Conservation (phyloP, 2,888 invertebrate species). For the Eurytoma californica region DNA sequence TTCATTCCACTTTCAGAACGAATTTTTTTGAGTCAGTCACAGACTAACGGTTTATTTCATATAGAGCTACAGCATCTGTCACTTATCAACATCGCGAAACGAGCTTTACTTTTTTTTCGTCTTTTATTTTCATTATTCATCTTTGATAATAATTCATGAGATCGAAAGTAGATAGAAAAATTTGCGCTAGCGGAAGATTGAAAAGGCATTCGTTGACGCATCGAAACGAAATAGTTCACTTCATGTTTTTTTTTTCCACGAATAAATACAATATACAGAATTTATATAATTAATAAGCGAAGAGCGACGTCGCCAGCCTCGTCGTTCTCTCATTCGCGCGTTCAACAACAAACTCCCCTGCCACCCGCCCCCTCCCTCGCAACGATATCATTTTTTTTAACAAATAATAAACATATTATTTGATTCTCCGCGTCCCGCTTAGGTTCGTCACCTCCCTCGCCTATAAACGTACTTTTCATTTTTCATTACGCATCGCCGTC, state of each 20-base stretch:
- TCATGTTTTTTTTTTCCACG: slow-evolving; percentile 2
- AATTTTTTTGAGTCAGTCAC: slow-evolving; percentile 53
- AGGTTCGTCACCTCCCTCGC: no score
- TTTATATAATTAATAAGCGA: slow-evolving; percentile 42
- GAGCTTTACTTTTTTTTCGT: slow-evolving; percentile 24
- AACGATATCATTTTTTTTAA: no score
- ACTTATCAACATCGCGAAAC: slow-evolving; percentile 34
- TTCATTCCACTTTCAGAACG: slow-evolving; percentile 45
- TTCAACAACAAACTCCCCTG: slow-evolving; percentile 36
- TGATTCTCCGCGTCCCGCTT: slow-evolving; percentile 41
- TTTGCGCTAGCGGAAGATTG: slow-evolving; percentile 54
- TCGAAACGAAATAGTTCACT: slow-evolving; percentile 24
- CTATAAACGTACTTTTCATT: background rate
- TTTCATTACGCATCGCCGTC: slow-evolving; percentile 25
- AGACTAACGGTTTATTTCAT: slow-evolving; percentile 45
- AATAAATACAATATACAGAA: slow-evolving; percentile 48
- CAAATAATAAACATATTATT: slow-evolving; percentile 38
- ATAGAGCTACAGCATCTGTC: slow-evolving; percentile 46
- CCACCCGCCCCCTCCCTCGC: no score
- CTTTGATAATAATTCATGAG: slow-evolving; percentile 26
- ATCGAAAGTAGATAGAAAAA: slow-evolving; percentile 52
- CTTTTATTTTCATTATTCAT: slow-evolving; percentile 20
- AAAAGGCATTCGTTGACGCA: slow-evolving; percentile 54
- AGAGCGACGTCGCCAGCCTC: slow-evolving; percentile 53
- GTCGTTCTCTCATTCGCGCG: slow-evolving; percentile 43